Percentiles rank a stretch among this genome's conserved stretches.
These are phyloP conservation scores for Automeris io DNA, from an alignment of 2,888 invertebrate species.

Conservation along the genomic window DNA sequence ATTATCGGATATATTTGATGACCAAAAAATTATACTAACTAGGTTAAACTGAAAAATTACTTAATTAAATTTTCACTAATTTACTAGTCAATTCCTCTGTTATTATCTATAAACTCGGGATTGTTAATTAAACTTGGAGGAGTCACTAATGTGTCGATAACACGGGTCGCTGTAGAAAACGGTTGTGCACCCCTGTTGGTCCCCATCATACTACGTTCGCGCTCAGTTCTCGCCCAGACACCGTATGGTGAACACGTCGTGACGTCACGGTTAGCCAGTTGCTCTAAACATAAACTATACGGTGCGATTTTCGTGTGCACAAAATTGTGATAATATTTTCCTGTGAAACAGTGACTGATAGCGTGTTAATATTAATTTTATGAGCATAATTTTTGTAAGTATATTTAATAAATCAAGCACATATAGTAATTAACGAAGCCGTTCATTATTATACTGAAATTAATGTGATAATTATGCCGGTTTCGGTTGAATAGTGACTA, in stretches of 20 bases:
- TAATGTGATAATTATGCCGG: too few species aligned
- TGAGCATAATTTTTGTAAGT: conserved; percentile 1
- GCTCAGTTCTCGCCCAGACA: conserved; percentile 5
- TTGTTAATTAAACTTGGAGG: conserved; percentile 27
- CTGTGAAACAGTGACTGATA: background rate
- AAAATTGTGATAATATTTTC: background rate
- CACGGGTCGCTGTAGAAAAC: conserved; percentile 23
- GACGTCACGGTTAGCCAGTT: background rate
- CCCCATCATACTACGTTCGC: background rate
- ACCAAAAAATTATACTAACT: too few species aligned
- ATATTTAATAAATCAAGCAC: background rate
- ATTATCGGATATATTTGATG: too few species aligned
- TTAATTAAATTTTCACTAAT: background rate
- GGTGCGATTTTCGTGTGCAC: background rate
- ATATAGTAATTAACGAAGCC: too few species aligned
- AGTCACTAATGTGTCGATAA: conserved; percentile 24
- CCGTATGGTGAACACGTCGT: conserved; percentile 1
- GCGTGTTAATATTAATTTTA: background rate
- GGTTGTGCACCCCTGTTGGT: background rate
- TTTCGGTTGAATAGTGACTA: too few species aligned
- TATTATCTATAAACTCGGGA: conserved; percentile 20
- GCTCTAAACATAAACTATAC: background rate
- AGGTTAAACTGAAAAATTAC: background rate
- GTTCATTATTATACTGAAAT: too few species aligned
- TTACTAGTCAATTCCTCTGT: conserved; percentile 12